Evolutionary conservation across 2,888 invertebrate genomes (phyloP).

Genomic region (Rhagophthalmus giganteus): DNA sequence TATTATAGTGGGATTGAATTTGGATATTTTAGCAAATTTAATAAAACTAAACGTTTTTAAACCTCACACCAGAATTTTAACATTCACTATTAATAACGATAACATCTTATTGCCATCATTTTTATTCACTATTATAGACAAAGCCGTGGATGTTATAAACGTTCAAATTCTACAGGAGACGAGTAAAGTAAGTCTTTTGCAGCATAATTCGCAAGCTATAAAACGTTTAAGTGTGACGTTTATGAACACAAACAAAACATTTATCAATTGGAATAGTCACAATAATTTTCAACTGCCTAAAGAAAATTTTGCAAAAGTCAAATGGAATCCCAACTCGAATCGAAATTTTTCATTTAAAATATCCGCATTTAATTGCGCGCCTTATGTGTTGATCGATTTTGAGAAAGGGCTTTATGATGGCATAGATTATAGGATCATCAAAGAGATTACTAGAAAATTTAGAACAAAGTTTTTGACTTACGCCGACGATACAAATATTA

Average conservation of each 20-base stretch:
- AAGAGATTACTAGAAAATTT: conserved; percentile 6
- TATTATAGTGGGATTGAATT: background rate
- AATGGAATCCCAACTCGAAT: conserved; percentile 2
- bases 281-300: background rate
- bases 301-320: background rate
- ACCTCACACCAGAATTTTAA: too few species aligned
- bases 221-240: background rate
- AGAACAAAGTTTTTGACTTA: conserved; percentile 2
- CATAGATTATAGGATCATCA: conserved; percentile 14
- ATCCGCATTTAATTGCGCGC: conserved; percentile 6
- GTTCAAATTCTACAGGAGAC: too few species aligned
- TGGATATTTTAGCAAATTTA: background rate
- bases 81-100: too few species aligned
- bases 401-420: conserved; percentile 9
- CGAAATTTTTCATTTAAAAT: background rate
- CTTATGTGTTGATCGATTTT: conserved; percentile 4
- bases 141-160: background rate
- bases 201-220: too few species aligned
- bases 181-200: too few species aligned
- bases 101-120: too few species aligned
- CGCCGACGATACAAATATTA: background rate
- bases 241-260: background rate
- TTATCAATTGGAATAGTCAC: too few species aligned
- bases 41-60: background rate
- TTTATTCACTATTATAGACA: background rate